Evolutionary conservation across 1,140 invertebrate species (phyloP), one percentile per base, ranked within the genome.

Genomic region (Druon quercuslanigerum): DNA sequence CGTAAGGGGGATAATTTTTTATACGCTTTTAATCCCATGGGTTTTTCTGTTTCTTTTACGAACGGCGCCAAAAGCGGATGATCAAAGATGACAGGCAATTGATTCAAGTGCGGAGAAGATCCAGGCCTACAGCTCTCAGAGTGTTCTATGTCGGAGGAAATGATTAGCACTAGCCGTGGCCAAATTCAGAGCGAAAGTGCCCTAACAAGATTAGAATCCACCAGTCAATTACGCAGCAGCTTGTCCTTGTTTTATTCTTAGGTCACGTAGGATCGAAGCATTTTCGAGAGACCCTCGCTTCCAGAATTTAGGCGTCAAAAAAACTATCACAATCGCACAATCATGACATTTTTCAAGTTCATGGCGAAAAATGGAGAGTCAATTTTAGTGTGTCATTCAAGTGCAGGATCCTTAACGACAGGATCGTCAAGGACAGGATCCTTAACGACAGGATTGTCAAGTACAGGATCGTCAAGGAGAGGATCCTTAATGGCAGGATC

Each of bases 161-260:
- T 77, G 57, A 81, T 80, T 77, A 75, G 72, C 73, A 78, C 76
- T 84, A 83, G 82, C 25, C 66, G 51, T 51, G 20, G 51, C 60
- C 50, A 82, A 85, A 87, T 85, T 82, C 77, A 78, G 40, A 71
- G 11, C 46, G 70, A 86, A 46, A 85, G 85, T 75, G 71, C 12
- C 52, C 60, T 87, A 87, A 87, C 76, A 57, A 85, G 82, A 86
- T 89, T 87, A 85, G 83, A 81, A 74, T 56, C 19, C 82, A 71
- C 51, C 50, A 76, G 80, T 79, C 82, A 85, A 87, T 87, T 87
- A 84, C 77, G 40, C 9, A 8, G 40, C 9, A 46, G 40, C 40
- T 46, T 46, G 40, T 9, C 76, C 75, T 79, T 82, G 81, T 78
- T 51, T 79, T 86, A 86, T 85, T 87, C 54, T 60, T 40, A 33